Base-by-base conservation (phyloP, 2,113 vertebrate species). In the Strix uralensis region DNA sequence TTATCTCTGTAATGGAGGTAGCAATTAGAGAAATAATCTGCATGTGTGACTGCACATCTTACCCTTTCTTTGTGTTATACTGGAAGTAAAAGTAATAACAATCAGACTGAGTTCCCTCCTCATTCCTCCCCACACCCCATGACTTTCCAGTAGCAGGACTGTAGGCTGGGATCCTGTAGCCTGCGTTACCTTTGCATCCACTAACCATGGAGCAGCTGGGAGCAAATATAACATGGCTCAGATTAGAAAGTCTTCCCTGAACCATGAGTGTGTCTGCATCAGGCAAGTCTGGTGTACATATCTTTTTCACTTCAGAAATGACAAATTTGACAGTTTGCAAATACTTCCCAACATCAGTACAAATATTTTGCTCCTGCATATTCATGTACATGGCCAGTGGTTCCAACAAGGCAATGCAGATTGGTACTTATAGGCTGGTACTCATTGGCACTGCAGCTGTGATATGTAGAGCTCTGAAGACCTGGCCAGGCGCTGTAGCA, bases 1-100 rank as follows among this genome's bases (percentile, higher is more conserved):
- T 79, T 79, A 42, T 67, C n/a, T 88, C 65, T 83, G 57, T 86
- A 84, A 92, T 65, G 36, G 88, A 84, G n/a, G 69, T 47, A 44
- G 55, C n/a, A 95, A 93, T 90, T 96, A 95, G 59, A 82, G 66
- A 81, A 75, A 87, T 77, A 72, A 75, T 78, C 47, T 77, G 47
- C 44, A 29, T 67, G 55, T 92, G 73, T 89, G 86, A 94, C 72
- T 63, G 57, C 32, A 81, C 61, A 61, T 61, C 13, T 65, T 36
- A 54, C 38, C 15, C n/a, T 61, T 13, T 80, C 27, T 34, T 74
- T 52, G 47, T 80, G 30, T 86, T 90, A 42, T 21, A 38, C 51
- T 52, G 36, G 74, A 85, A 71, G 9, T 52, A 51, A 78, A 91
- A 77, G 27, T 14, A 16, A 13, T 42, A 84, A 29, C 16, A 71